phyloP scores from a whole-genome alignment of 2,797 vertebrate species.

The Spea hammondii region DNA sequence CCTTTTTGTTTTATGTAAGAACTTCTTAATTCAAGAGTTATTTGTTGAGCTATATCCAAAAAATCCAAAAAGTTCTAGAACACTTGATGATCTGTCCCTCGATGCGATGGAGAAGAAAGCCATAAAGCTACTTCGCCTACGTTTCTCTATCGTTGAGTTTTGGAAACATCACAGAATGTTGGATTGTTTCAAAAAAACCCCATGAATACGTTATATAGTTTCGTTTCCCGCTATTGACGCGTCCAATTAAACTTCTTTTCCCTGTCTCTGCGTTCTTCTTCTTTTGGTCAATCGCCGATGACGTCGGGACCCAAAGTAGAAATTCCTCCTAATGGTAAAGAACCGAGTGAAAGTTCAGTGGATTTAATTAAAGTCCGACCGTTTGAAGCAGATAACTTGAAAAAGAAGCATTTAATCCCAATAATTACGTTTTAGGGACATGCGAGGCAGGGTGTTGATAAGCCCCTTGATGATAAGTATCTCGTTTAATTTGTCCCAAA shows the following conservation, averaged over 20 bases:
- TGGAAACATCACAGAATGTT: no score
- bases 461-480: slow-evolving; percentile 44
- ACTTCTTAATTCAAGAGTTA: no score
- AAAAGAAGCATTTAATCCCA: slow-evolving; percentile 51
- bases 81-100: no score
- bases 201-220: no score
- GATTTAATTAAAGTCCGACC: slow-evolving; percentile 38
- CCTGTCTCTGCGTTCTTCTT: neutral
- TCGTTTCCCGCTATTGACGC: no score
- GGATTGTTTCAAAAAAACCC: no score
- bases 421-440: slow-evolving; percentile 44
- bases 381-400: slow-evolving; percentile 46
- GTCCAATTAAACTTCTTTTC: neutral
- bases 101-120: no score
- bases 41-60: no score
- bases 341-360: slow-evolving; percentile 41
- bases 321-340: slow-evolving; percentile 26
- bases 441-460: slow-evolving; percentile 28
- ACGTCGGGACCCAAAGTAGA: slow-evolving; percentile 7
- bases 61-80: no score
- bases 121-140: no score
- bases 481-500: slow-evolving; percentile 47
- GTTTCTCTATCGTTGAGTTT: no score
- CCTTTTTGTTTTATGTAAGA: no score
- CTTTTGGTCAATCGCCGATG: neutral